Conservation (phyloP, 2,113 vertebrate genomes). For the Macrotis lagotis region DNA sequence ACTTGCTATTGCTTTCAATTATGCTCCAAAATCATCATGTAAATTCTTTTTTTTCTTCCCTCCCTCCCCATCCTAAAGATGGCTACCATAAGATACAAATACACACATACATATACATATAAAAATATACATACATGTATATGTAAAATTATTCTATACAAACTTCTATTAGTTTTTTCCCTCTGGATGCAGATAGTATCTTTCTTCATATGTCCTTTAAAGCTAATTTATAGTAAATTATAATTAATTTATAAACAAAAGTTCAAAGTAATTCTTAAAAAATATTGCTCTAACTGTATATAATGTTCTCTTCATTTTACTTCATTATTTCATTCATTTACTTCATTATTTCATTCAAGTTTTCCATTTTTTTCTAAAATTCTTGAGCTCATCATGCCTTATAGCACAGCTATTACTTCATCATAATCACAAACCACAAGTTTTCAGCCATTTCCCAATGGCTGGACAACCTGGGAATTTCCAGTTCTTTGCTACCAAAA, state of each 20-base stretch:
- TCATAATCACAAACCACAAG: neutral
- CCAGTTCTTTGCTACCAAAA: no score
- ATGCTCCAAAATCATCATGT: neutral
- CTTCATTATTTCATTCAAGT: neutral
- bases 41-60: no score
- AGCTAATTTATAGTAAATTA: neutral
- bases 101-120: no score
- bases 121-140: no score
- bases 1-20: neutral
- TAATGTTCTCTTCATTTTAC: no score
- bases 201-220: neutral
- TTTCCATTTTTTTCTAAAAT: neutral
- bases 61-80: no score
- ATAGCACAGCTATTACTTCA: neutral
- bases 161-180: neutral
- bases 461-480: neutral
- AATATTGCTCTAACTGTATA: no score
- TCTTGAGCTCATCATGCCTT: neutral
- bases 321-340: no score
- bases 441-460: neutral
- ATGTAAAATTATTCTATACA: neutral
- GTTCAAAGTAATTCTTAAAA: no score
- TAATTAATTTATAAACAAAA: no score
- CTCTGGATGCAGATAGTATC: neutral
- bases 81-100: neutral